Conservation (phyloP, 2,113 vertebrate species). For the Takifugu bimaculatus region DNA sequence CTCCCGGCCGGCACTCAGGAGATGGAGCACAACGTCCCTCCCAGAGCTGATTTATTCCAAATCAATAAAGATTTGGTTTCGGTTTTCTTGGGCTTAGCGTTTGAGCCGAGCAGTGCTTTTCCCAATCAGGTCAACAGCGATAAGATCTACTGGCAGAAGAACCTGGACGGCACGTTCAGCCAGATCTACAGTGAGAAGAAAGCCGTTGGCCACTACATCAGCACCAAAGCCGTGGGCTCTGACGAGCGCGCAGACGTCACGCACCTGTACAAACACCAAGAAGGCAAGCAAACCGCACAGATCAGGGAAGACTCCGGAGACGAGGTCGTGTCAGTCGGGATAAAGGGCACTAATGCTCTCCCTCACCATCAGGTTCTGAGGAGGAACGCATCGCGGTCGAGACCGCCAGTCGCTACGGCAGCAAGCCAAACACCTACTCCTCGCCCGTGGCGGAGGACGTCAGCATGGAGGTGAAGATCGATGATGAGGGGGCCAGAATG, state of each 20-base stretch:
- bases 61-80: too few species aligned
- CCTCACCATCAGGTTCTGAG: conserved; percentile 60
- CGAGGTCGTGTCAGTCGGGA: not conserved
- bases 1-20: too few species aligned
- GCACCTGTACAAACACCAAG: conserved; percentile 80
- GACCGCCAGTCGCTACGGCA: conserved; percentile 82
- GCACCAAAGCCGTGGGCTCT: conserved; percentile 85
- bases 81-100: not conserved
- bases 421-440: conserved; percentile 76
- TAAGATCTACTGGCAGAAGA: conserved; percentile 86
- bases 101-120: not conserved
- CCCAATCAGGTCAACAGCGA: conserved; percentile 78
- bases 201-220: conserved; percentile 80
- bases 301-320: too few species aligned
- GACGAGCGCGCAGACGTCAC: conserved; percentile 79
- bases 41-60: too few species aligned
- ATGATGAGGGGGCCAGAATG: conserved; percentile 79
- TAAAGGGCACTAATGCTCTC: conserved; percentile 9
- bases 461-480: conserved; percentile 74
- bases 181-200: conserved; percentile 83
- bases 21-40: too few species aligned
- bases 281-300: conserved; percentile 67
- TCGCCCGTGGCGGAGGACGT: conserved; percentile 70
- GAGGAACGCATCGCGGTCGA: conserved; percentile 86
- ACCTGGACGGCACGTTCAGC: conserved; percentile 75